Evolutionary conservation across 2,888 invertebrate species (phyloP), one percentile per base, ranked within the genome.

Genomic region (Diarsia brunnea): DNA sequence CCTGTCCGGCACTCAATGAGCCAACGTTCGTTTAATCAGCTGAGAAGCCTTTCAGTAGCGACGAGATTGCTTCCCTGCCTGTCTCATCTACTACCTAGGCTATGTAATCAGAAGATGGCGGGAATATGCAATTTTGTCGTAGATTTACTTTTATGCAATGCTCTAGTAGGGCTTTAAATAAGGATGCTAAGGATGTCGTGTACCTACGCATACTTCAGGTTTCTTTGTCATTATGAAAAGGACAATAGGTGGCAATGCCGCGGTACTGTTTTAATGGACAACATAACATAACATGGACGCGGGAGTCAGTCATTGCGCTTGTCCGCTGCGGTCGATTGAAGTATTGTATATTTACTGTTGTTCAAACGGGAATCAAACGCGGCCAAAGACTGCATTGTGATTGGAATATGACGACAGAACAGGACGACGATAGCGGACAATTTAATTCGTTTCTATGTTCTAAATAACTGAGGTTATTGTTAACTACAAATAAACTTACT

Each of bases 1-100:
- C 68, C 49, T 31, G 74, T 53, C 75, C 76, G 73, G 66, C 73
- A 55, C 69, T 75, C 75, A 82, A 75, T 75, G 67, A 82, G 75
- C 73, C 72, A 76, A 53, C 78, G 60, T 67, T 72, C 64, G 78
- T 86, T 74, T 86, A 86, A 86, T 86, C 87, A 87, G 75, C 71
- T 31, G 43, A 11, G 78, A 83, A 85, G 61, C 85, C 83, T 83
- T 78, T 72, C 79, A 82, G 69, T 60, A 11, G 66, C 55, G 47
- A 73, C 74, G 83, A 87, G 85, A 87, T 83, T 83, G 85, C 83
- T 80, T 82, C 19, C 65, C 38, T 60, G 60, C 66, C 27, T 53
- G 63, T 67, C 73, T 81, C 82, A 68, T 81, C 82, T 77, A 60
- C 53, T 55, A 21, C 38, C 69, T 63, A 81, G 68, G 51, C 69